phyloP scores from a whole-genome alignment of 2,113 vertebrate species.

The Vidua macroura region DNA sequence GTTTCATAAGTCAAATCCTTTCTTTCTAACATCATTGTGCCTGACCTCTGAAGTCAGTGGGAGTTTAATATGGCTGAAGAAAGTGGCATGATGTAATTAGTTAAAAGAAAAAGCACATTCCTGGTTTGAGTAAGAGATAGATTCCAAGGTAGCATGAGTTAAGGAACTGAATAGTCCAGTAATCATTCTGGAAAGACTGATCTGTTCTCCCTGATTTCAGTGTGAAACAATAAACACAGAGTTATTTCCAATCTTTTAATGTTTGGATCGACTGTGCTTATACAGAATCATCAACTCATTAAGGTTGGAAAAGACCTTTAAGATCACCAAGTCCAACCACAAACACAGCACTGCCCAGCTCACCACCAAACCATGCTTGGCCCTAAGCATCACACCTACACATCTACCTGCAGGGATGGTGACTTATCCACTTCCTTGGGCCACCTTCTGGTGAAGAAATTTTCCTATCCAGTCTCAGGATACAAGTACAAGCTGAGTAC shows the following conservation, averaged over 20 bases:
- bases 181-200: background rate
- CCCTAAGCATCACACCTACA: background rate
- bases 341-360: background rate
- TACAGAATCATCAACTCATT: background rate
- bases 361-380: background rate
- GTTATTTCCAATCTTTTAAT: background rate
- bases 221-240: background rate
- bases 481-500: too few relatives aligned
- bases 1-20: background rate
- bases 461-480: background rate
- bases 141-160: background rate
- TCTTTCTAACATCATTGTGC: background rate
- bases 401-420: background rate
- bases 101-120: rapidly evolving
- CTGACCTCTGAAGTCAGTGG: background rate
- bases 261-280: background rate
- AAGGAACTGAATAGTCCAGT: background rate
- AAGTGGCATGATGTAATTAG: background rate
- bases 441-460: background rate
- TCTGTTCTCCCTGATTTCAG: background rate
- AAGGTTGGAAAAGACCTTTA: background rate
- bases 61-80: background rate
- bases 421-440: background rate
- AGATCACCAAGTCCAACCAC: background rate
- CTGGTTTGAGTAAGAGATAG: background rate